Conservation (phyloP, 1,140 invertebrate species). For the Pentalonia nigronervosa region DNA sequence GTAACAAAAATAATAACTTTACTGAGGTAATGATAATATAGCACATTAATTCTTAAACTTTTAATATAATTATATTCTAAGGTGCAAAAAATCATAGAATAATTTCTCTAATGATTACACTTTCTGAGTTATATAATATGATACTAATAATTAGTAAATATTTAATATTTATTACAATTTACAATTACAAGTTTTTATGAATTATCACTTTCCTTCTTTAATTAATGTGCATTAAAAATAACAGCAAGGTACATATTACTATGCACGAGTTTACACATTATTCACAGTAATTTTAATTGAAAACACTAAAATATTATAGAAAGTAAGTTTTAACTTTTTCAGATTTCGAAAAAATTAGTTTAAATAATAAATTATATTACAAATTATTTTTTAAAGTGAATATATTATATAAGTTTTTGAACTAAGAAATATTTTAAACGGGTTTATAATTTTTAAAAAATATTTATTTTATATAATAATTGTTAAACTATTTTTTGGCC, state of each 20-base stretch:
- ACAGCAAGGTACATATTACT: neutral
- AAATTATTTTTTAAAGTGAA: neutral
- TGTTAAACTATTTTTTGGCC: neutral
- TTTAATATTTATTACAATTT: neutral
- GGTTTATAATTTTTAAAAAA: neutral
- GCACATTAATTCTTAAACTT: no score
- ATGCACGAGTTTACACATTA: neutral
- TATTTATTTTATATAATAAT: neutral
- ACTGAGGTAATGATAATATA: no score
- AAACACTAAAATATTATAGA: neutral
- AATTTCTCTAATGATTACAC: neutral
- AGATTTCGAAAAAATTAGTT: neutral
- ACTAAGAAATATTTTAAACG: neutral
- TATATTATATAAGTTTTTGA: neutral
- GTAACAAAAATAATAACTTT: no score
- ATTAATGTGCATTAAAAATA: neutral
- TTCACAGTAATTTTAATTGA: neutral
- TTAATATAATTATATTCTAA: no score
- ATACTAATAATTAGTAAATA: neutral
- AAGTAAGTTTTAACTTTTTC: neutral
- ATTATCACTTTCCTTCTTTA: neutral
- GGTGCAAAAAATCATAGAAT: neutral
- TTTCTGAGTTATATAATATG: neutral
- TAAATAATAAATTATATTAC: neutral
- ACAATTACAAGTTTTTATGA: neutral